Conservation (phyloP, 2,113 vertebrate genomes). For the Silurus meridionalis region DNA sequence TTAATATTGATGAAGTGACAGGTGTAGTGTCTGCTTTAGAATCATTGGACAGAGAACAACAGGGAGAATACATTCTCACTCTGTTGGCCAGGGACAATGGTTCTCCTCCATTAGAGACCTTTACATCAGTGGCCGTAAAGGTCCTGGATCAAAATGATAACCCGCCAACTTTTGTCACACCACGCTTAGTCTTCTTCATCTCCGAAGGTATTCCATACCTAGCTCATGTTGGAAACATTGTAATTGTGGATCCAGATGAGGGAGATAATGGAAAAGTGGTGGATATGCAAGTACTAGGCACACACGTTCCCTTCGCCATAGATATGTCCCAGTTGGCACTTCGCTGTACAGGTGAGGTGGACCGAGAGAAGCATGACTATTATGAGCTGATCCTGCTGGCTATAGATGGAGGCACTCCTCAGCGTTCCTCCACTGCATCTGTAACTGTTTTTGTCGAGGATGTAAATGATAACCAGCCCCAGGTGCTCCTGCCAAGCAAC, state of each 20-base stretch:
- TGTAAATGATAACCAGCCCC: conserved; percentile 76
- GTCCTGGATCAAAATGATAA: conserved; percentile 77
- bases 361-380: conserved; percentile 67
- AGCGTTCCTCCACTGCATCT: conserved; percentile 65
- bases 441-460: conserved; percentile 75
- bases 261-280: conserved; percentile 67
- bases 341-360: conserved; percentile 65
- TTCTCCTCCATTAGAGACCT: conserved; percentile 63
- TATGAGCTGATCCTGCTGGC: conserved; percentile 70
- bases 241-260: conserved; percentile 68
- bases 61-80: conserved; percentile 60
- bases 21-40: conserved; percentile 64
- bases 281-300: conserved; percentile 63
- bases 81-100: conserved; percentile 71
- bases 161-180: conserved; percentile 64
- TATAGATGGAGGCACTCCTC: conserved; percentile 62
- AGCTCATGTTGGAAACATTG: conserved; percentile 64
- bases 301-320: conserved; percentile 65
- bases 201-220: conserved; percentile 64
- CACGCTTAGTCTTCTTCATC: conserved; percentile 73
- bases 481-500: conserved; percentile 72
- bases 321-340: conserved; percentile 64
- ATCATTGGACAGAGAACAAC: conserved; percentile 71
- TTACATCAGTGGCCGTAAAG: conserved; percentile 56
- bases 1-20: conserved; percentile 62